Evolutionary conservation across 2,888 invertebrate species (phyloP).

Genomic region (Cantharis nigra): DNA sequence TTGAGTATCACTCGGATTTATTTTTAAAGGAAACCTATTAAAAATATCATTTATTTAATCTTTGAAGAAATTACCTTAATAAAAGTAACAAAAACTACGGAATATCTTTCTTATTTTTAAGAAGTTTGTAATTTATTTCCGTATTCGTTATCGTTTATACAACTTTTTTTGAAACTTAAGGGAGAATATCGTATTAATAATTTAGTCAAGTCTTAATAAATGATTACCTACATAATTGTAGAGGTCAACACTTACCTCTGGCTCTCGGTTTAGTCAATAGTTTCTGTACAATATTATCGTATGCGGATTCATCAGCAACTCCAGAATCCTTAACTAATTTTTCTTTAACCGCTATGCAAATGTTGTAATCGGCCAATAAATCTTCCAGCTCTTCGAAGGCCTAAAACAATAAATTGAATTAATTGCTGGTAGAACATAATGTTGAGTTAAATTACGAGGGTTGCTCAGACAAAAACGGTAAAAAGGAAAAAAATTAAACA

Average conservation of each 20-base stretch:
- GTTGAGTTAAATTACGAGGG: neutral
- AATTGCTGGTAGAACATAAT: neutral
- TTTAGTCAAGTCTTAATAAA: neutral
- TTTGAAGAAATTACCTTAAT: neutral
- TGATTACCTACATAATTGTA: neutral
- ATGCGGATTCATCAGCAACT: constrained; percentile 84
- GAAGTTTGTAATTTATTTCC: neutral
- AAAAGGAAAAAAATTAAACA: neutral
- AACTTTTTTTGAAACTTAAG: neutral
- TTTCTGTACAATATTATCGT: constrained; percentile 85
- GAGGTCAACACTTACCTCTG: constrained; percentile 70
- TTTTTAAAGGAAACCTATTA: neutral
- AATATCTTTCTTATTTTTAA: neutral
- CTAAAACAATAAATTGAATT: constrained; percentile 58
- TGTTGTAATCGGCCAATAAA: constrained; percentile 76
- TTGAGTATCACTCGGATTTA: neutral
- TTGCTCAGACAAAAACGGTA: neutral
- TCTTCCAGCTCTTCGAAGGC: constrained; percentile 93
- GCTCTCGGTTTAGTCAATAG: constrained; percentile 85
- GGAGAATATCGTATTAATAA: too few relatives aligned
- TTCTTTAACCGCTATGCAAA: constrained; percentile 94
- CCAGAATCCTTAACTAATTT: constrained; percentile 95
- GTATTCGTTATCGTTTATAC: neutral
- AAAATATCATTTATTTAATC: neutral
- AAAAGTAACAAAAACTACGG: neutral